These are phyloP conservation scores for Chirona hameri DNA, from an alignment of 2,888 invertebrate genomes.

Conservation along the genomic window DNA sequence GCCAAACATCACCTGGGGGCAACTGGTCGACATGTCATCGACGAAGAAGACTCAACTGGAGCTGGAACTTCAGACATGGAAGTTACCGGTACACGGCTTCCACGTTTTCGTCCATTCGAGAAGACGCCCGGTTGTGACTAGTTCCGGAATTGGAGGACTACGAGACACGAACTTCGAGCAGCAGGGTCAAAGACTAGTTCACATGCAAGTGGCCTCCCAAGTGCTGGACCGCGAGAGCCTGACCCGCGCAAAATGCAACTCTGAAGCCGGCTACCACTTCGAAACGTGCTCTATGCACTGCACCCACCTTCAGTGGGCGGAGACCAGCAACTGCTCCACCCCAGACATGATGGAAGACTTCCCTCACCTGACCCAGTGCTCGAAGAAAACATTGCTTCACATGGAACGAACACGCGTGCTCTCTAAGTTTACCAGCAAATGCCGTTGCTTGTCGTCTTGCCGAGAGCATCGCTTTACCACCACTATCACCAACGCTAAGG, in stretches of 20 bases:
- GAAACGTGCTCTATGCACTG: neutral
- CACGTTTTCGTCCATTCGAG: neutral
- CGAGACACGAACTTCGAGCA: neutral
- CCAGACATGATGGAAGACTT: neutral
- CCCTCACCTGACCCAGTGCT: neutral
- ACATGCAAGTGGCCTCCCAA: neutral
- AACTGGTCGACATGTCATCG: neutral
- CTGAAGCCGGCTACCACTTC: neutral
- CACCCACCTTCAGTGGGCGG: neutral
- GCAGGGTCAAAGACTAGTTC: neutral
- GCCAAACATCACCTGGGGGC: neutral
- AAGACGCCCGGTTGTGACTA: neutral
- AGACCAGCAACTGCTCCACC: neutral
- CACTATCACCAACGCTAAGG: neutral
- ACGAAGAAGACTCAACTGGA: neutral
- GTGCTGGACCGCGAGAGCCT: neutral
- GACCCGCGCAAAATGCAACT: neutral
- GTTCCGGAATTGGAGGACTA: neutral
- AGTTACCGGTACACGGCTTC: neutral
- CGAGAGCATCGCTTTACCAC: neutral
- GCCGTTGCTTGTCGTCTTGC: neutral
- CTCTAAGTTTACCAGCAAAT: neutral
- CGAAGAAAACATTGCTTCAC: neutral
- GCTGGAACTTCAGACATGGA: neutral
- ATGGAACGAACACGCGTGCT: neutral